Evolutionary conservation across 2,888 invertebrate genomes (phyloP).

Genomic region (Erebia ligea): DNA sequence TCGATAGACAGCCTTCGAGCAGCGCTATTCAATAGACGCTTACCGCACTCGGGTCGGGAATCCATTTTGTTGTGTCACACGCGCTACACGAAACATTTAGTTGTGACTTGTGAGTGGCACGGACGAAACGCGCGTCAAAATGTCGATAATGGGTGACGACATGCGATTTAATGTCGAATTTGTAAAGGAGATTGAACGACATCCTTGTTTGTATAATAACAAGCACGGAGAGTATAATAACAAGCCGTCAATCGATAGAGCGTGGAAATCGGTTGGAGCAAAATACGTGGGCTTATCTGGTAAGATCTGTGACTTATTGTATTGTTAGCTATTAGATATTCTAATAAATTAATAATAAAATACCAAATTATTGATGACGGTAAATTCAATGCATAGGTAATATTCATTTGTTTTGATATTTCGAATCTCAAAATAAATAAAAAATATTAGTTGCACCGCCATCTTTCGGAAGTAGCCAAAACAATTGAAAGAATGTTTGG

Average conservation of each 20-base stretch:
- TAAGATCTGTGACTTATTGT: background rate
- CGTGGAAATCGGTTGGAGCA: background rate
- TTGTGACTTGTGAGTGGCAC: background rate
- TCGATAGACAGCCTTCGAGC: background rate
- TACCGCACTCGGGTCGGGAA: background rate
- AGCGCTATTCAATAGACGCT: constrained; percentile 1
- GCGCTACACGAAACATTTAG: constrained; percentile 13
- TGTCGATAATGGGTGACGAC: constrained; percentile 8
- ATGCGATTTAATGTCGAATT: constrained; percentile 9
- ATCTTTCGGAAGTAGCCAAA: background rate
- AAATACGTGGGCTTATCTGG: background rate
- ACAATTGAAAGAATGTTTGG: background rate
- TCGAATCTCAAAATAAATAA: background rate
- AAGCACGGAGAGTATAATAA: background rate
- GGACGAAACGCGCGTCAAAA: constrained; percentile 13
- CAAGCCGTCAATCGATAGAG: background rate
- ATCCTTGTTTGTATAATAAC: constrained; percentile 5
- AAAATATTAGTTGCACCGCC: background rate
- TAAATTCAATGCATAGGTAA: no score
- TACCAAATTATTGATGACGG: no score
- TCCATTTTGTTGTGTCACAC: constrained; percentile 16
- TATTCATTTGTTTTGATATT: no score
- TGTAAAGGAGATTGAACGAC: background rate
- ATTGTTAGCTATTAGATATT: background rate
- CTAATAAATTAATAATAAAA: no score